Percentiles rank a stretch among this genome's conserved stretches.
Evolutionary conservation across 2,888 invertebrate genomes (phyloP).

Genomic region (Napeogenes inachia): DNA sequence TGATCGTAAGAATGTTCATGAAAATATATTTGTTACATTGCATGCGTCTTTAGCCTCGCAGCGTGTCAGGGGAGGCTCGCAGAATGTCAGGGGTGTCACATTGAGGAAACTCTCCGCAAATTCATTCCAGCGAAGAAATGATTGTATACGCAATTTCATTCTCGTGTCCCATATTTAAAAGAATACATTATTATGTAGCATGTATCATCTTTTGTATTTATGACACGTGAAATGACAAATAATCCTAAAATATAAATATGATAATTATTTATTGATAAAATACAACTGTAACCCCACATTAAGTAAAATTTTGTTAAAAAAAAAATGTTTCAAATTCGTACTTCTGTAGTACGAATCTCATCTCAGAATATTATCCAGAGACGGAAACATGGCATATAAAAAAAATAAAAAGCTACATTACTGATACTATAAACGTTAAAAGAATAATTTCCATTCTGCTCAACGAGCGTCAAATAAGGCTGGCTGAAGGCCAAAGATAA

Average conservation of each 20-base stretch:
- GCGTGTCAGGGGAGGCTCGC: background rate
- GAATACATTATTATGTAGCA: constrained; percentile 2
- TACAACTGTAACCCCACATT: too few relatives aligned
- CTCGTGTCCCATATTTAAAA: background rate
- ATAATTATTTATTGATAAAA: too few relatives aligned
- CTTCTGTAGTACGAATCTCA: too few relatives aligned
- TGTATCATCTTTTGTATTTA: background rate
- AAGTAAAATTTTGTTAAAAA: too few relatives aligned
- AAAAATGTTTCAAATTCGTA: too few relatives aligned
- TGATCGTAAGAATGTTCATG: background rate
- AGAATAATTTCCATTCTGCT: constrained; percentile 12
- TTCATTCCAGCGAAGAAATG: background rate
- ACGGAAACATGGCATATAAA: too few relatives aligned
- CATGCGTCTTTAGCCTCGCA: background rate
- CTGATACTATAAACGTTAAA: constrained; percentile 4
- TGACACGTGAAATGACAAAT: too few relatives aligned
- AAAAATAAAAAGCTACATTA: background rate
- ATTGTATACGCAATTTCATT: constrained; percentile 1
- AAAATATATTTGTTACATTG: background rate
- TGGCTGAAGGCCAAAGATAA: constrained; percentile 25
- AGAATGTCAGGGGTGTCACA: background rate
- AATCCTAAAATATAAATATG: too few relatives aligned
- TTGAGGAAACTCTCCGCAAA: background rate
- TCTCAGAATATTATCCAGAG: too few relatives aligned
- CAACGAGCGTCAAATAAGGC: constrained; percentile 20